Percentiles rank a stretch among this genome's conserved stretches.
These are phyloP conservation scores for Mythimna loreyi DNA, from an alignment of 2,888 invertebrate genomes.

Conservation along the genomic window DNA sequence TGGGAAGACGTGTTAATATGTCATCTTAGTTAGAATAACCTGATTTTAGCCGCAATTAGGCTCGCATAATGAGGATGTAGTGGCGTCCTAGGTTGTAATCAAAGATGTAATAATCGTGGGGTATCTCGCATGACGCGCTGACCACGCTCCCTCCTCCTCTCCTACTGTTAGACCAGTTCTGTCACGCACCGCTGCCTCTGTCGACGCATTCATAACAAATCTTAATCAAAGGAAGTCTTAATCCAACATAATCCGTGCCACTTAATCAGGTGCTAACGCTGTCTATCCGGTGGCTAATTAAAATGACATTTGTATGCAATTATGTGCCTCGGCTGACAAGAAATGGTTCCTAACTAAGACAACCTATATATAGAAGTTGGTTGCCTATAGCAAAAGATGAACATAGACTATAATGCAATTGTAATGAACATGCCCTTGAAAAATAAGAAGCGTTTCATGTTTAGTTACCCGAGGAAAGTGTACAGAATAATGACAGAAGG, in stretches of 20 bases:
- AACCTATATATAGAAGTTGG: conserved; percentile 47
- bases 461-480: conserved; percentile 85
- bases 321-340: conserved; percentile 47
- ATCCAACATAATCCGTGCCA: conserved; percentile 68
- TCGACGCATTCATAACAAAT: conserved; percentile 65
- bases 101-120: conserved; percentile 71
- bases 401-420: conserved; percentile 72
- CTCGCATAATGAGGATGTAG: conserved; percentile 72
- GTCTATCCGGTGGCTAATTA: conserved; percentile 64
- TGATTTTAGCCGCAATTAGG: conserved; percentile 60
- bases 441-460: conserved; percentile 79
- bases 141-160: conserved; percentile 54
- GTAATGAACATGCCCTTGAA: conserved; percentile 75
- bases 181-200: conserved; percentile 69
- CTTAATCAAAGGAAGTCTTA: conserved; percentile 70
- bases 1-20: conserved; percentile 37
- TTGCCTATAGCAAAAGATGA: conserved; percentile 51
- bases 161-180: conserved; percentile 72
- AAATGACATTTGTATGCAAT: conserved; percentile 59
- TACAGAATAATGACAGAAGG: conserved; percentile 88
- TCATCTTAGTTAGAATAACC: conserved; percentile 40
- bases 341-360: conserved; percentile 41
- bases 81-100: conserved; percentile 70
- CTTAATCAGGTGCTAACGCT: conserved; percentile 65
- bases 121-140: conserved; percentile 68